Conservation (phyloP, 2,113 vertebrate species). For the Microtus oregoni region DNA sequence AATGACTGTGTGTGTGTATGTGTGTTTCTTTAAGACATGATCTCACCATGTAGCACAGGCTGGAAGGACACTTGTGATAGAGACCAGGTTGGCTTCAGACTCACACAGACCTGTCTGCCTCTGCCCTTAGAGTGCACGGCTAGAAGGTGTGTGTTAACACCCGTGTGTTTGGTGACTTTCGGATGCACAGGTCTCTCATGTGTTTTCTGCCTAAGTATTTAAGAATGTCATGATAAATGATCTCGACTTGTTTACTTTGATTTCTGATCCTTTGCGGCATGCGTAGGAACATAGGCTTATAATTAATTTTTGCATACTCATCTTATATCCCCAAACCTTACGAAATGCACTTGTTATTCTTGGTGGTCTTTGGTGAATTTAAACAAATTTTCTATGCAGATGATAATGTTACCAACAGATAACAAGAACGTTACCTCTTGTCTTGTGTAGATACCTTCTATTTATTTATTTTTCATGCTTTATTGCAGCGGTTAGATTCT, state of each 20-base stretch:
- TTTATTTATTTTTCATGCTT: neutral
- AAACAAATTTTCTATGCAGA: conserved; percentile 27
- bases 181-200: neutral
- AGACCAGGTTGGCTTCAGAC: neutral
- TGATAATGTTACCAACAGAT: neutral
- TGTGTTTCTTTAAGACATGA: neutral
- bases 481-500: neutral
- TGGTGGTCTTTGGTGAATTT: neutral
- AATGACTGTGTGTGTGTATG: neutral
- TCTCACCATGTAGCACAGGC: neutral
- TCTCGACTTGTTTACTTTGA: neutral
- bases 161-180: neutral
- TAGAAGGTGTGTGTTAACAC: neutral
- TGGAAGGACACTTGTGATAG: neutral
- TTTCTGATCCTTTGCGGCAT: neutral
- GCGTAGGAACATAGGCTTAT: neutral
- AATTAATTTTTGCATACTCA: neutral
- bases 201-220: neutral
- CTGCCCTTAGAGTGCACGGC: too few species aligned
- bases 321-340: neutral
- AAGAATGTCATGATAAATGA: neutral
- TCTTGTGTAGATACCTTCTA: neutral
- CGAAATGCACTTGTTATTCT: neutral
- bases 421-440: neutral
- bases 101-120: neutral